A percentile compares a stretch with the other conserved stretches of the same genome.
Conservation (phyloP, 2,113 vertebrate species). For the Nibea coibor region DNA sequence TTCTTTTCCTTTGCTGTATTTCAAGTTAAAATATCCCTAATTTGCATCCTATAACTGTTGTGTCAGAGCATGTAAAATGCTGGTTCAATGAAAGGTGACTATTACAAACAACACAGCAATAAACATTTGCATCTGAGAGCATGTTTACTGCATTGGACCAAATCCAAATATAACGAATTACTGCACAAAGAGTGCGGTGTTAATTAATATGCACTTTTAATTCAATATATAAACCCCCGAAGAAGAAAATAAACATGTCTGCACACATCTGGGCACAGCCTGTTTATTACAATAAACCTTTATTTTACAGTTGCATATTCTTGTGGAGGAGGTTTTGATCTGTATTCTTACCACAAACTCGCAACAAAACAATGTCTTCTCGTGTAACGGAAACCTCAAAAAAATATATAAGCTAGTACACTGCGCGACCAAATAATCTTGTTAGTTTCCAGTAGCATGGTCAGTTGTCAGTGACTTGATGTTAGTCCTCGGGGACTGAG, state of each 20-base stretch:
- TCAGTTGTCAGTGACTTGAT: slow-evolving; percentile 77
- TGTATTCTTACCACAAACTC: slow-evolving; percentile 13
- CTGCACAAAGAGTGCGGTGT: slow-evolving; percentile 53
- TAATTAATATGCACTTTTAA: slow-evolving; percentile 70
- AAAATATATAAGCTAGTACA: slow-evolving; percentile 5
- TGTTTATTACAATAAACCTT: slow-evolving; percentile 57
- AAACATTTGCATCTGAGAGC: slow-evolving; percentile 72
- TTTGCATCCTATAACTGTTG: slow-evolving; percentile 49
- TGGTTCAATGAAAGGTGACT: slow-evolving; percentile 63
- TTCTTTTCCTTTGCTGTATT: slow-evolving; percentile 2
- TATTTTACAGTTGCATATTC: slow-evolving; percentile 26
- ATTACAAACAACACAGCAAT: slow-evolving; percentile 70
- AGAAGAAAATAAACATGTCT: slow-evolving; percentile 66
- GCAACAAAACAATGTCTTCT: slow-evolving; percentile 15
- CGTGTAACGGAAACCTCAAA: slow-evolving; percentile 28
- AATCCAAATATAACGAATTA: slow-evolving; percentile 66
- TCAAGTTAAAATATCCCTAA: slow-evolving; percentile 18
- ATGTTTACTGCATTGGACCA: slow-evolving; percentile 65
- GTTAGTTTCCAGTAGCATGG: slow-evolving; percentile 73
- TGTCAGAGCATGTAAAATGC: slow-evolving; percentile 62
- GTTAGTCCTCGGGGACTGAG: slow-evolving; percentile 69
- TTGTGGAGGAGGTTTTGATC: slow-evolving; percentile 29
- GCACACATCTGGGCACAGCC: slow-evolving; percentile 29
- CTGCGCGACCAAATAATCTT: slow-evolving; percentile 66
- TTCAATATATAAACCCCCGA: slow-evolving; percentile 68